These are phyloP conservation scores for Eulemur macaco DNA, from an alignment of 2,113 vertebrate species.

Conservation along the genomic window DNA sequence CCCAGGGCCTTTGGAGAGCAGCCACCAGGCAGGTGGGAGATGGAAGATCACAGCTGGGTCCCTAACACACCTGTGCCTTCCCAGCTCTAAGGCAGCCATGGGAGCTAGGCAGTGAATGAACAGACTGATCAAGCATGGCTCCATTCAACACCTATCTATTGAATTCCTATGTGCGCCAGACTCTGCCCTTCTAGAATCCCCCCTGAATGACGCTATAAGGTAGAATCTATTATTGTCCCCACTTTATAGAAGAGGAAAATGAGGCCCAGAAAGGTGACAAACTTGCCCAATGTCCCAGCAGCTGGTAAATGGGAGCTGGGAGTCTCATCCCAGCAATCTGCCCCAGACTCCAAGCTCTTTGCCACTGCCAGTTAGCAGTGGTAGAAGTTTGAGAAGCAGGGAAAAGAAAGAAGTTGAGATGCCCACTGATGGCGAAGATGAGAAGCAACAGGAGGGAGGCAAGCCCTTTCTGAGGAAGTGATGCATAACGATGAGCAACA, in stretches of 20 bases:
- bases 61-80: not conserved
- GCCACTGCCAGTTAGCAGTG: not conserved
- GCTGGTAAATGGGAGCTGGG: not conserved
- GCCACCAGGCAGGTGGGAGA: not conserved
- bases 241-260: not conserved
- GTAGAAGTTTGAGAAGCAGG: not conserved
- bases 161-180: not conserved
- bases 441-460: not conserved
- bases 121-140: not conserved
- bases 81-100: not conserved
- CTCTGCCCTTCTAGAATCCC: not conserved
- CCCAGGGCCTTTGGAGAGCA: not conserved
- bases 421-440: not conserved
- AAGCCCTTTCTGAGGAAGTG: not conserved
- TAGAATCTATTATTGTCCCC: not conserved
- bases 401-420: not conserved
- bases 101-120: not conserved
- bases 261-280: not conserved
- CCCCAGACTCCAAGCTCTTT: not conserved
- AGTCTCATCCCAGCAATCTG: not conserved
- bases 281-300: not conserved
- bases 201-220: not conserved
- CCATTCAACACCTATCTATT: too few relatives aligned
- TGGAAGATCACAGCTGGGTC: not conserved
- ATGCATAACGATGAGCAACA: not conserved